These are phyloP conservation scores for Argopecten irradians DNA, from an alignment of 1,140 invertebrate genomes.

Conservation along the genomic window DNA sequence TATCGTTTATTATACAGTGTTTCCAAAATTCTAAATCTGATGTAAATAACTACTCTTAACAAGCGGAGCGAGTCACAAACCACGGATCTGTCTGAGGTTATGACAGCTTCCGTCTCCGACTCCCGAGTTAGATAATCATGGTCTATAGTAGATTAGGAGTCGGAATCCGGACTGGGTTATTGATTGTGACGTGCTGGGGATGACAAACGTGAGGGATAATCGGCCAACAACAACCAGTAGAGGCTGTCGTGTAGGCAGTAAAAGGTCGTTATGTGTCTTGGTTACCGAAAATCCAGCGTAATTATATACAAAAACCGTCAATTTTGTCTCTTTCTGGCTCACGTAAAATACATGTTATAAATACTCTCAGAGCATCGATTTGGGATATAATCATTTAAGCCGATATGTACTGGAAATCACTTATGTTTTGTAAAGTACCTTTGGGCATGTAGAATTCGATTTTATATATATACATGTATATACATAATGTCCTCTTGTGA, in stretches of 20 bases:
- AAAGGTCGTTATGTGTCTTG: background rate
- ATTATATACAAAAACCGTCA: background rate
- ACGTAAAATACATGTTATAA: background rate
- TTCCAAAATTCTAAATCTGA: background rate
- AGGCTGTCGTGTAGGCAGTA: background rate
- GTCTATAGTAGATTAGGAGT: background rate
- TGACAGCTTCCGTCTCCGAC: constrained; percentile 4
- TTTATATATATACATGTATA: background rate
- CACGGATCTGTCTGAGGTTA: background rate
- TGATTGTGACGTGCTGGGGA: constrained; percentile 7
- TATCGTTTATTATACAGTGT: background rate
- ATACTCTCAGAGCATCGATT: background rate
- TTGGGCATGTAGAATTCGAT: background rate
- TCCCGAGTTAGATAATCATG: background rate
- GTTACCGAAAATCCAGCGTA: constrained; percentile 1
- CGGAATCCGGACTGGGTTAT: background rate
- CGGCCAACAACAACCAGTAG: background rate
- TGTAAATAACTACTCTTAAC: background rate
- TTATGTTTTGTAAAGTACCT: background rate
- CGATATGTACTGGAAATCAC: background rate
- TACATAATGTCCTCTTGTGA: background rate
- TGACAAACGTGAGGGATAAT: constrained; percentile 13
- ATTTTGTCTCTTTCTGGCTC: background rate
- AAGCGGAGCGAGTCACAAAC: background rate
- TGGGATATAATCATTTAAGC: background rate